Conservation (phyloP, 2,888 invertebrate genomes). For the Mesorhabditis belari region DNA sequence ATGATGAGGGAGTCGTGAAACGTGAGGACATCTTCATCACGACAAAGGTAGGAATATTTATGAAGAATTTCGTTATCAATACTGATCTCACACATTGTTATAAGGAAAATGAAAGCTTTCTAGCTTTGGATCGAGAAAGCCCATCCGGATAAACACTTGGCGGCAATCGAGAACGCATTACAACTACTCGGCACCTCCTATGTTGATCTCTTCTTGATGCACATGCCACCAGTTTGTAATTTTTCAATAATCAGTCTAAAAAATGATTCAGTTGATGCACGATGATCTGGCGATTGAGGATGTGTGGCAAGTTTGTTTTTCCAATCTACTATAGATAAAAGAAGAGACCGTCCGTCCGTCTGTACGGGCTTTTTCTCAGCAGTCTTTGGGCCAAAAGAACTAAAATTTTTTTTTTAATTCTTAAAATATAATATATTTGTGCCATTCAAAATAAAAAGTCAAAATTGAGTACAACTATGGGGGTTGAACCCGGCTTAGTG, state of each 20-base stretch:
- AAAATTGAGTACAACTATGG: too few species aligned
- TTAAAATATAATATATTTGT: too few species aligned
- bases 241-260: too few species aligned
- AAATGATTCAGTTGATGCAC: background rate
- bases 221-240: background rate
- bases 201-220: background rate
- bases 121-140: background rate
- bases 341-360: background rate
- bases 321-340: background rate
- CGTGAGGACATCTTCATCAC: background rate
- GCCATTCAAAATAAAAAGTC: too few species aligned
- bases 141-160: background rate
- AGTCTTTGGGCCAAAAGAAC: too few species aligned
- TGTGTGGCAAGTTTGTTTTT: background rate
- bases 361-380: too few species aligned
- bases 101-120: too few species aligned
- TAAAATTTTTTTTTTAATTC: too few species aligned
- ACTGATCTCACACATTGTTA: too few species aligned
- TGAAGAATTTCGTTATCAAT: too few species aligned
- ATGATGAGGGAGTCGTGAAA: background rate
- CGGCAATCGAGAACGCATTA: background rate
- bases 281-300: background rate
- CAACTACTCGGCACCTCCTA: background rate
- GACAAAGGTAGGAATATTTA: too few species aligned
- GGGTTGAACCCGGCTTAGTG: too few species aligned